These are phyloP conservation scores for Genyomyrus donnyi DNA, from an alignment of 2,113 vertebrate species.

Conservation along the genomic window DNA sequence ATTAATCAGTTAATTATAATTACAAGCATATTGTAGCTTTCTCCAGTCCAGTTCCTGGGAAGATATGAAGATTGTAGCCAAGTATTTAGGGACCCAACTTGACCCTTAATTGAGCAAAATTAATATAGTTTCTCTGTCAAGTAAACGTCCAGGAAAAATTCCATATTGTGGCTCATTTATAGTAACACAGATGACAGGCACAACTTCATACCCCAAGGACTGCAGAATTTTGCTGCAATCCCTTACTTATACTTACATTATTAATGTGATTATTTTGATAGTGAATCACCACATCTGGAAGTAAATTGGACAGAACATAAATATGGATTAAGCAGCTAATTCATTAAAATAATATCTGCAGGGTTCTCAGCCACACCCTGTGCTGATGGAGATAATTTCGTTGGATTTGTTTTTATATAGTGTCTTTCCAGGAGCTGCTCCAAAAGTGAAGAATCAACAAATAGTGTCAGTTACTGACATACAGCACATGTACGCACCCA, in stretches of 20 bases:
- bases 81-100: background rate
- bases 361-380: background rate
- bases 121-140: background rate
- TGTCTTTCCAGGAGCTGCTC: background rate
- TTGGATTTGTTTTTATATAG: background rate
- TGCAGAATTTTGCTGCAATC: background rate
- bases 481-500: background rate
- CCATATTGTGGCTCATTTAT: background rate
- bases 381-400: background rate
- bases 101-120: background rate
- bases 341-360: background rate
- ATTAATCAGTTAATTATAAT: background rate
- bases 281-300: background rate
- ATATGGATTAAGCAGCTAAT: background rate
- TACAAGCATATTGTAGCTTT: background rate
- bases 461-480: background rate
- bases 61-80: background rate
- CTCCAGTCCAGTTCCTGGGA: background rate
- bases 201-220: background rate
- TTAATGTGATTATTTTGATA: background rate
- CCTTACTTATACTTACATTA: background rate
- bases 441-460: background rate
- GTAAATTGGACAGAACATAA: background rate
- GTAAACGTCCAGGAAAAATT: background rate
- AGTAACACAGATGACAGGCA: background rate